A percentile compares a stretch with the other conserved stretches of the same genome.
Conservation (phyloP, 2,113 vertebrate genomes). For the Archilochus colubris region DNA sequence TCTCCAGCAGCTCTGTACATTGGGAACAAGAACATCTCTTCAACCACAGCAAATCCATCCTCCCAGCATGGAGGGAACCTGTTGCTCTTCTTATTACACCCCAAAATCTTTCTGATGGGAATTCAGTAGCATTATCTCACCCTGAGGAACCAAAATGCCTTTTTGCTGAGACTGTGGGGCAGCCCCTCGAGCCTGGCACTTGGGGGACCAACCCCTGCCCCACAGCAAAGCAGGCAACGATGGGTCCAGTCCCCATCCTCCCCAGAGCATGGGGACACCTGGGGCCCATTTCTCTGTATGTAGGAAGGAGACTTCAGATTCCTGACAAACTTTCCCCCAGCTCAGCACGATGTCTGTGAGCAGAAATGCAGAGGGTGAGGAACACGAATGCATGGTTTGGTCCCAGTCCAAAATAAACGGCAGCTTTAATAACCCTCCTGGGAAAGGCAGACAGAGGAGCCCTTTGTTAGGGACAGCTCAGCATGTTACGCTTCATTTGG, state of each 20-base stretch:
- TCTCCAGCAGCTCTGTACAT: accelerated
- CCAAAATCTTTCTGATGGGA: not conserved
- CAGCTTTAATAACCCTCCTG: slow-evolving; percentile 46
- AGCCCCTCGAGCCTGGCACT: not conserved
- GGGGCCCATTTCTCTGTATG: accelerated
- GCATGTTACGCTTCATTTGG: slow-evolving; percentile 56
- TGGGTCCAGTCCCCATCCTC: not conserved
- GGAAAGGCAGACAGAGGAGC: slow-evolving; percentile 57
- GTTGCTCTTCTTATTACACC: not conserved
- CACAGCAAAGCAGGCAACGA: not conserved
- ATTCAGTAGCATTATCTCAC: not conserved
- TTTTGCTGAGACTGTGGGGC: not conserved
- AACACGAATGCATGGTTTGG: slow-evolving; percentile 63
- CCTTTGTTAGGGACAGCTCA: slow-evolving; percentile 39
- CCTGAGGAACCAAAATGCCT: not conserved
- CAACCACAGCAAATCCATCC: not conserved
- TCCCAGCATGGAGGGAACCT: not conserved
- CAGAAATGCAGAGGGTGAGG: slow-evolving; percentile 50
- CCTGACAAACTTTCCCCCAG: not conserved
- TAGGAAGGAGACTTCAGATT: not conserved
- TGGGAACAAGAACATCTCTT: not conserved
- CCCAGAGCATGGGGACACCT: accelerated
- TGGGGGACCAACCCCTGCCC: accelerated
- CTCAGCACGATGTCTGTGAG: accelerated
- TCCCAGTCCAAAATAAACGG: slow-evolving; percentile 56